A percentile compares a stretch with the other conserved stretches of the same genome.
Conservation (phyloP, 2,888 invertebrate genomes). For the Cetonia aurata region DNA sequence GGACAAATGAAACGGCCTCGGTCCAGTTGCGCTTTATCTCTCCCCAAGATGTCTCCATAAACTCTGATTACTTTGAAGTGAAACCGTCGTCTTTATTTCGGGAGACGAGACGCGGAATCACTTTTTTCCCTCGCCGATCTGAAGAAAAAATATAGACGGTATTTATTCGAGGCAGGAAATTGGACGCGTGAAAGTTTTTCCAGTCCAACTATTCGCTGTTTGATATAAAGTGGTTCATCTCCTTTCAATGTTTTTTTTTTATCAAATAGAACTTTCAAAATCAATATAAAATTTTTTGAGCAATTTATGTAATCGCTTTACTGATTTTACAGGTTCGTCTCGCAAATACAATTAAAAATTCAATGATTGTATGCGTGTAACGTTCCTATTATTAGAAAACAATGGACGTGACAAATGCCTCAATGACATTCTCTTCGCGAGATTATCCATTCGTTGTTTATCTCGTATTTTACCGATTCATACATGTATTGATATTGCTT, state of each 20-base stretch:
- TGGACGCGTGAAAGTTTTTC: neutral
- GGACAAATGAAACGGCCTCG: conserved; percentile 63
- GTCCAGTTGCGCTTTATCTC: conserved; percentile 65
- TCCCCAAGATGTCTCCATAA: conserved; percentile 65
- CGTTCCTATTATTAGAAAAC: conserved; percentile 32
- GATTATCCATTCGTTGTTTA: conserved; percentile 10
- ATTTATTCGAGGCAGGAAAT: neutral
- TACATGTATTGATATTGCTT: conserved; percentile 12
- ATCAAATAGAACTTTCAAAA: too few species aligned
- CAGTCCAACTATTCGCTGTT: neutral
- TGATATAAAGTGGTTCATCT: neutral
- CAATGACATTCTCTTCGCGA: conserved; percentile 32
- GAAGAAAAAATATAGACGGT: neutral
- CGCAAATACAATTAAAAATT: conserved; percentile 27
- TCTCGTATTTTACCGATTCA: conserved; percentile 19
- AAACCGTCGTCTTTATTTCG: conserved; percentile 33
- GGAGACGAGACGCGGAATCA: neutral
- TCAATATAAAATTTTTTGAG: too few species aligned
- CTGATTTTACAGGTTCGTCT: neutral
- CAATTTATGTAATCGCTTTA: neutral
- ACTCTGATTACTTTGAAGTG: conserved; percentile 61
- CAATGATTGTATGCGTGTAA: conserved; percentile 3
- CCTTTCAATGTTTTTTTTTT: neutral
- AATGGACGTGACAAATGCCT: conserved; percentile 16
- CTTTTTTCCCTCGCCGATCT: neutral